Base-by-base conservation (phyloP, 2,888 invertebrate genomes). In the Choreutis nemorana region DNA sequence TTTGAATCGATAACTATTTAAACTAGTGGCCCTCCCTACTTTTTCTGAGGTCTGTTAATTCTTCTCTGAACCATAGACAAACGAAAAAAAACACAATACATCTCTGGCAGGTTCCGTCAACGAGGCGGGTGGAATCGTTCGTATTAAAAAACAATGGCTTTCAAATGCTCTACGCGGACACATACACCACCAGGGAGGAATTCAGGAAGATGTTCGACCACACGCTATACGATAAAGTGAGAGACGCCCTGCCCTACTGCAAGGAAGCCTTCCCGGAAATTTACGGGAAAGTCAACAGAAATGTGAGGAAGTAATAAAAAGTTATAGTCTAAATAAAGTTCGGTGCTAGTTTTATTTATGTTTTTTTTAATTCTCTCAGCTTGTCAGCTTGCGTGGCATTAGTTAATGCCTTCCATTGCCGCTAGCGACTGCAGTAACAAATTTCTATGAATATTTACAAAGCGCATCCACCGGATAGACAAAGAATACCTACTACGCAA, bases 141-240 rank as follows among this genome's bases (percentile, higher is more conserved):
- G 90, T 91, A n/a, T 62, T 80, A 7, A 62, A 83, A 25, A 81
- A 82, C 35, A 65, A 82, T 13, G 90, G 89, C 6, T 91, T 87
- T 62, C 91, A 92, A 67, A 92, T 92, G 91, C 64, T 92, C 18
- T 92, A 91, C 56, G 91, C 90, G 0, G 91, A 92, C 51, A 89
- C 89, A 0, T 91, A 86, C 63, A 85, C 88, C 43, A 87, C 86
- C 0, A 56, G 67, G 12, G 84, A 86, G 5, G 91, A 93, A 62
- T 93, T 92, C 60, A 64, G 87, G 4, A 50, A 68, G 27, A 92
- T 92, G 91, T 92, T 92, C 59, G 88, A 91, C 57, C 90, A 90
- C 57, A 67, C 70, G 0, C 66, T 91, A 7, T 92, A 93, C 45
- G 87, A 90, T 42, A 73, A 66, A 48, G 66, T 89, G 42, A 62